These are phyloP conservation scores for Druon quercuslanigerum DNA, from an alignment of 1,140 invertebrate species.

Conservation along the genomic window DNA sequence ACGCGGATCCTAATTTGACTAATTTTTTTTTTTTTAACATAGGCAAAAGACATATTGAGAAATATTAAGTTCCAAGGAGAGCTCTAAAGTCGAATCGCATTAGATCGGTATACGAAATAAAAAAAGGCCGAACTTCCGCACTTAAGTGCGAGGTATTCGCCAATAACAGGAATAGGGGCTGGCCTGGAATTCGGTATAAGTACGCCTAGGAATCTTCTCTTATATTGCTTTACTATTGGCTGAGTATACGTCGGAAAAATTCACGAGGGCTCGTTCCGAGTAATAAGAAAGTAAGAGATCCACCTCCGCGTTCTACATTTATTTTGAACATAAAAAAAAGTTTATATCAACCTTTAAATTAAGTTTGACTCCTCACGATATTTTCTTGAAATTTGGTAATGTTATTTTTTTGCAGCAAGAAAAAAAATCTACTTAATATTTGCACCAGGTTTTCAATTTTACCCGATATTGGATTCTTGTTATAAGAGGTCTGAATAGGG, in stretches of 20 bases:
- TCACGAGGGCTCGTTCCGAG: conserved; percentile 39
- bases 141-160: conserved; percentile 62
- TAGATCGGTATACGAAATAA: neutral
- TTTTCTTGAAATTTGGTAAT: neutral
- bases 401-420: no score
- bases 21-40: no score
- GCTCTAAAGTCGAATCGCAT: conserved; percentile 31
- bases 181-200: conserved; percentile 65
- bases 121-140: conserved; percentile 31
- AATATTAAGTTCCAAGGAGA: neutral
- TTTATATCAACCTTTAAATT: neutral
- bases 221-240: conserved; percentile 69
- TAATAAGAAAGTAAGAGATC: conserved; percentile 13
- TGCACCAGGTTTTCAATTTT: no score
- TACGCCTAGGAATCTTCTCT: conserved; percentile 59
- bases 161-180: conserved; percentile 65
- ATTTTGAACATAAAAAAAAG: neutral
- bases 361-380: neutral
- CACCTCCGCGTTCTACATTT: no score
- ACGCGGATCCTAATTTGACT: no score
- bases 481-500: no score
- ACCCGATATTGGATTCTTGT: no score
- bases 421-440: no score
- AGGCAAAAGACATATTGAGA: no score
- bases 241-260: conserved; percentile 56